Evolutionary conservation across 2,888 invertebrate species (phyloP), one percentile per base, ranked within the genome.

Genomic region (Eueremaeus valkanovi): DNA sequence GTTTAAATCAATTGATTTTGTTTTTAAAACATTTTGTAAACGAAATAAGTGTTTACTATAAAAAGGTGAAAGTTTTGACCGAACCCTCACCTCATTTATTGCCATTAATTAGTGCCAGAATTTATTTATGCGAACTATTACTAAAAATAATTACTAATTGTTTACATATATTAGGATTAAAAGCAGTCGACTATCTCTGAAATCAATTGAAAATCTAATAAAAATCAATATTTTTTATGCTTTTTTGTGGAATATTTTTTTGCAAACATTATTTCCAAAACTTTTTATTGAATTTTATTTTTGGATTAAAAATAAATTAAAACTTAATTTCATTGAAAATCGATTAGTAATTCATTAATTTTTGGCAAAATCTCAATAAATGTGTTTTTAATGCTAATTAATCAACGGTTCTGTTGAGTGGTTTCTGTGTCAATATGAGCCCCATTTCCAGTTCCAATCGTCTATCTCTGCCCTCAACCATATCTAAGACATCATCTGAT

Each of bases 11-110:
- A 72, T 31, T 72, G 18, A 21, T 72, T 72, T 42, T 72, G 11
- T 72, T 21, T 45, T 24, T 72, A 51, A 72, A 72, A 18, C 16
- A 18, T n/a, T 72, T 72, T 1, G 72, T 51, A 5, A 45, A 16
- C n/a, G 61, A 45, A 40, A 18, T 74, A 40, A 74, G 74, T 42
- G 27, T 61, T 36, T 74, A 73, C 74, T 74, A 74, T 40, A 58
- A 63, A 27, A 74, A 74, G n/a, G 74, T 74, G 2, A 63, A 70
- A 58, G 36, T 74, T 3, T 42, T 74, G 27, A 51, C 45, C 42
- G 72, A 72, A 42, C 72, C 49, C 21, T 51, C 31, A 21, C 72
- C 21, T 24, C 72, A 72, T 33, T 66, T 66, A n/a, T 18, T 66
- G 2, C 16, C 66, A 11, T 66, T 66, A 36, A 66, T 66, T 18